Conservation (phyloP, 2,113 vertebrate genomes). For the Mormyrus lacerda region DNA sequence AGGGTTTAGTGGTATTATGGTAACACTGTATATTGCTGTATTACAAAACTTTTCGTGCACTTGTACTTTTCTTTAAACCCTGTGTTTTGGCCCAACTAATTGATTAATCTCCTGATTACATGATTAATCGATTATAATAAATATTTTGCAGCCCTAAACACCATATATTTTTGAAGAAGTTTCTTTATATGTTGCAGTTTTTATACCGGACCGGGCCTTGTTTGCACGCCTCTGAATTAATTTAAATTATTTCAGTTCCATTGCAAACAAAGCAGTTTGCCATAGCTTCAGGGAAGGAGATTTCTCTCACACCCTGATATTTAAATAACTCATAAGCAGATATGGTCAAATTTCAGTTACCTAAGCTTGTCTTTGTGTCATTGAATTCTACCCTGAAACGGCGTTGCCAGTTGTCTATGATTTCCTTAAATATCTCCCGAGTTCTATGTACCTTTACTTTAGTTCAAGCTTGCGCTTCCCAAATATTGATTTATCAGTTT, state of each 20-base stretch:
- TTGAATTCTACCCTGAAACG: background rate
- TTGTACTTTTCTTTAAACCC: background rate
- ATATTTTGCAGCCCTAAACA: background rate
- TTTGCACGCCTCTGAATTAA: background rate
- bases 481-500: background rate
- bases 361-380: background rate
- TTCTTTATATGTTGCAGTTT: background rate
- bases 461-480: background rate
- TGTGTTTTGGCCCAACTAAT: background rate
- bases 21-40: background rate
- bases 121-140: background rate
- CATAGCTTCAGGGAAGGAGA: background rate
- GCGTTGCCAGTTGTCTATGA: background rate
- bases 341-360: slow-evolving; percentile 2
- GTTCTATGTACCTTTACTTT: background rate
- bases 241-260: background rate
- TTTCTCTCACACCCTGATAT: background rate
- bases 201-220: background rate
- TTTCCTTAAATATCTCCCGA: background rate
- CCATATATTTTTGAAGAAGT: background rate
- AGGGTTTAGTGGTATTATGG: background rate
- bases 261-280: background rate
- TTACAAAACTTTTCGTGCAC: background rate
- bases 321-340: background rate
- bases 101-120: background rate